phyloP scores from a whole-genome alignment of 2,888 invertebrate species.

The Epistrophe eligans region DNA sequence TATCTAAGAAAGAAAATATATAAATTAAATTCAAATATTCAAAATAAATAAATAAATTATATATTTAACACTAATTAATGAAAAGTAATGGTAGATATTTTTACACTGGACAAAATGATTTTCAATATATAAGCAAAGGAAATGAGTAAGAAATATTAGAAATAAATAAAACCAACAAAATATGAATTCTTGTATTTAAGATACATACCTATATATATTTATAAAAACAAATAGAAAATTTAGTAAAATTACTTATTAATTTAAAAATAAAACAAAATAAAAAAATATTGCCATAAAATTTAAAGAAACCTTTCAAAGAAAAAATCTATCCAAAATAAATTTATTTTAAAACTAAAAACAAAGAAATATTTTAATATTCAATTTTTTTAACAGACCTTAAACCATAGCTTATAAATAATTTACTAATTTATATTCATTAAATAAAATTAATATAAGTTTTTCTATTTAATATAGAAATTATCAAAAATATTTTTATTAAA shows the following conservation, averaged over 20 bases:
- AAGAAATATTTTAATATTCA: background rate
- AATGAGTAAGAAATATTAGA: slow-evolving; percentile 26
- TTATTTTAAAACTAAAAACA: slow-evolving; percentile 29
- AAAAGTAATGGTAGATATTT: slow-evolving; percentile 61
- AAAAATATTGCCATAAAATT: background rate
- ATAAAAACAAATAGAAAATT: slow-evolving; percentile 40
- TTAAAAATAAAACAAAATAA: slow-evolving; percentile 2
- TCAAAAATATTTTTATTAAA: slow-evolving; percentile 60
- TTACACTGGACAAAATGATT: slow-evolving; percentile 53
- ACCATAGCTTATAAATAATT: slow-evolving; percentile 48
- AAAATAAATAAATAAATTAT: slow-evolving; percentile 24
- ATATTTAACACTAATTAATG: slow-evolving; percentile 24
- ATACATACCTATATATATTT: slow-evolving; percentile 21
- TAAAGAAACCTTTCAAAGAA: slow-evolving; percentile 8
- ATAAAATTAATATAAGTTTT: slow-evolving; percentile 39
- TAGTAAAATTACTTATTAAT: slow-evolving; percentile 36
- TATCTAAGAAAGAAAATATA: slow-evolving; percentile 1
- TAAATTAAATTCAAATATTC: slow-evolving; percentile 24
- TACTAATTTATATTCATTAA: slow-evolving; percentile 14
- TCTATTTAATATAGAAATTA: slow-evolving; percentile 40
- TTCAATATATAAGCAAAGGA: slow-evolving; percentile 43
- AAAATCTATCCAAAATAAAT: slow-evolving; percentile 40
- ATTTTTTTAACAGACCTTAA: slow-evolving; percentile 31
- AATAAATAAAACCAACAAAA: background rate
- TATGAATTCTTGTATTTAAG: slow-evolving; percentile 28